A percentile compares a stretch with the other conserved stretches of the same genome.
These are phyloP conservation scores for Drosophila mimica DNA, from an alignment of 2,888 invertebrate genomes.

Conservation along the genomic window DNA sequence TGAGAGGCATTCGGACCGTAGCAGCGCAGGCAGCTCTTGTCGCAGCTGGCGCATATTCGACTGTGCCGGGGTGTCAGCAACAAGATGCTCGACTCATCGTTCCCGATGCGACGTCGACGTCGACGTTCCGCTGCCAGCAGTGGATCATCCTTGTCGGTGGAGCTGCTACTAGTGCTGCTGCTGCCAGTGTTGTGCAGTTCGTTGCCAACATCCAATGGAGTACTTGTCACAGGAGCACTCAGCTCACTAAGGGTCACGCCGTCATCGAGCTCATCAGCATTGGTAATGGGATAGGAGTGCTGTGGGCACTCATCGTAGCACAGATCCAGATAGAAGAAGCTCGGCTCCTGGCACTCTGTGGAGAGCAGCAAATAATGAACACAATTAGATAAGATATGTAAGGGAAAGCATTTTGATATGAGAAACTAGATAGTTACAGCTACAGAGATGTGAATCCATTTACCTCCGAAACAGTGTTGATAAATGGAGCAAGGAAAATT, in stretches of 20 bases:
- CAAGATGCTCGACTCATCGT: constrained; percentile 13
- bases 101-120: constrained; percentile 26
- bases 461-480: constrained; percentile 54
- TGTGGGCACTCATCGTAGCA: constrained; percentile 83
- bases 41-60: constrained; percentile 76
- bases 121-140: constrained; percentile 76
- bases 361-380: constrained; percentile 12
- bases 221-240: neutral
- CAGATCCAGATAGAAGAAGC: constrained; percentile 79
- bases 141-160: constrained; percentile 60
- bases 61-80: constrained; percentile 37
- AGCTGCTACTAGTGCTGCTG: constrained; percentile 10
- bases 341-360: constrained; percentile 81
- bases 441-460: constrained; percentile 37
- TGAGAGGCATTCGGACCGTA: constrained; percentile 81
- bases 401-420: neutral
- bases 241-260: constrained; percentile 1
- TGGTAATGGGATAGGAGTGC: constrained; percentile 65
- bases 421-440: constrained; percentile 8
- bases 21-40: constrained; percentile 82
- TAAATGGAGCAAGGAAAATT: constrained; percentile 28
- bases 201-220: neutral
- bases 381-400: neutral
- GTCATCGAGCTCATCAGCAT: constrained; percentile 36
- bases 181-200: neutral